A percentile compares a stretch with the other conserved stretches of the same genome.
These are phyloP conservation scores for Odontocolon sp. DNA, from an alignment of 2,888 invertebrate genomes.

Conservation along the genomic window DNA sequence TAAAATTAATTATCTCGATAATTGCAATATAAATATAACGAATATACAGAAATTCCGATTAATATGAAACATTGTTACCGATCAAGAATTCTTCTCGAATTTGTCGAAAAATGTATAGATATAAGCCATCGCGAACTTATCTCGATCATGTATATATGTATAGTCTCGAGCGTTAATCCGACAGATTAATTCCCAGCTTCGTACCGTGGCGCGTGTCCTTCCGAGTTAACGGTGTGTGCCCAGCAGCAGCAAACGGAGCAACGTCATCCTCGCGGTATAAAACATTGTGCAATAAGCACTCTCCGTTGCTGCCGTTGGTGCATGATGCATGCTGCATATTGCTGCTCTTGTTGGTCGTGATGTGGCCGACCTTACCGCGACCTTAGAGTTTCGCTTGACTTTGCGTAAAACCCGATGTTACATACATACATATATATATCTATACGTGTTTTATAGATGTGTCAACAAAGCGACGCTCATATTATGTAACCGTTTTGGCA, in stretches of 20 bases:
- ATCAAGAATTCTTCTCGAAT: neutral
- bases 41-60: no score
- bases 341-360: slow-evolving; percentile 2
- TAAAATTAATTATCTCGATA: no score
- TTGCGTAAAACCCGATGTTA: slow-evolving; percentile 36
- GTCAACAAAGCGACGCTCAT: slow-evolving; percentile 54
- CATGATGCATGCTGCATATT: neutral
- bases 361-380: slow-evolving; percentile 53
- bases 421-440: neutral
- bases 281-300: slow-evolving; percentile 43
- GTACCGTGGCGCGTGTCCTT: slow-evolving; percentile 4
- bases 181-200: slow-evolving; percentile 19
- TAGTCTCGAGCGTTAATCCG: neutral
- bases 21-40: no score
- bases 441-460: slow-evolving; percentile 22
- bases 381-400: slow-evolving; percentile 51
- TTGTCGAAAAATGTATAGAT: no score
- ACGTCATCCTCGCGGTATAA: slow-evolving; percentile 27
- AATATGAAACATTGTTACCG: neutral
- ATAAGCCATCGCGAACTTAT: neutral
- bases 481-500: slow-evolving; percentile 66
- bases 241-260: slow-evolving; percentile 4
- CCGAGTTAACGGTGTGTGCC: slow-evolving; percentile 27
- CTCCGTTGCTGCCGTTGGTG: neutral
- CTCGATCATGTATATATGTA: no score